Base-by-base conservation (phyloP, 2,113 vertebrate species). In the Bos javanicus region DNA sequence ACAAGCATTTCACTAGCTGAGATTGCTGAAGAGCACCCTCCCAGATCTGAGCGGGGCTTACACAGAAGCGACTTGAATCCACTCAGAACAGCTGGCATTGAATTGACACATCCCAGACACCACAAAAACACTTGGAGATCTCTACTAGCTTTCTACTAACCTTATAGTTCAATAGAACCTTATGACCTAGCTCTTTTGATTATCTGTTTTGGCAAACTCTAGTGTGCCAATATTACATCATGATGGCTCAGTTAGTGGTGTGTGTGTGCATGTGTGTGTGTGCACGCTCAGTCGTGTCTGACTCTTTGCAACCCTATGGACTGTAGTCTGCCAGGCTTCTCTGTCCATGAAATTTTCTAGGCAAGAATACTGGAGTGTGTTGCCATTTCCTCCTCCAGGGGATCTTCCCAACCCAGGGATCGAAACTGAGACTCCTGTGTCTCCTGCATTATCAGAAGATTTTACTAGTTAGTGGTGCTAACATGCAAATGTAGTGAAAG, bases 141-240 rank as follows among this genome's bases (percentile, higher is more conserved):
- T 97, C 82, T 93, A 7, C 54, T 17, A 57, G n/a, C 7, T 87
- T 93, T 88, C 2, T 50, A 13, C n/a, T 60, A 94, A 92, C 11
- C 12, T 59, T 64, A 28, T 6, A 60, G 33, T n/a, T 97, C 88
- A 88, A 16, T 26, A 91, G 64, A 87, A 60, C 48, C 78, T 87
- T 54, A 36, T 76, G 57, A 87, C 48, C 62, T 62, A 62, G 30
- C 6, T 87, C 33, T 21, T 59, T 78, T 13, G 26, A 81, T 67
- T 88, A 87, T 59, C 96, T n/a, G n/a, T 96, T 96, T 81, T 91
- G 67, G 39, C 50, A 92, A 84, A 86, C 36, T 21, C 26, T 64
- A 39, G n/a, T 83, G 78, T 97, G 43, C 56, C 78, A 64, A 43
- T 48, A 95, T 95, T 96, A 93, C 87, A 85, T 94, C 94, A 76